Evolutionary conservation across 2,113 vertebrate species (phyloP).

Genomic region (Chlamydotis undulata): DNA sequence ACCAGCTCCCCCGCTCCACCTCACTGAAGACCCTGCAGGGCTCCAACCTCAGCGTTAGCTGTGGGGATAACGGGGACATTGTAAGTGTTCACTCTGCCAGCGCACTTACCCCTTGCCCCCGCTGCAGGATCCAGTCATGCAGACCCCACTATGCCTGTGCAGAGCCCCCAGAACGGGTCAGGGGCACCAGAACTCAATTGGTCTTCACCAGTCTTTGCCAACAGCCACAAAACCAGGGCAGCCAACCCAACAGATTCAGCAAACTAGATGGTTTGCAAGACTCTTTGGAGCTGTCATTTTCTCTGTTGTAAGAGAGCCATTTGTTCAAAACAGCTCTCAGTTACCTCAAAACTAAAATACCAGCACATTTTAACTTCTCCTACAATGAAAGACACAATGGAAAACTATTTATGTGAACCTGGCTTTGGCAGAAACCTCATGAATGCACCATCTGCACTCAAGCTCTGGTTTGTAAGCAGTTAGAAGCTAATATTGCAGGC

Average conservation of each 20-base stretch:
- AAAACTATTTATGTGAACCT: background rate
- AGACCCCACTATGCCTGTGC: background rate
- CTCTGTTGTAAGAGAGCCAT: background rate
- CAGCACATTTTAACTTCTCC: background rate
- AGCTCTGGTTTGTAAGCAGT: background rate
- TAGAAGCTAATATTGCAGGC: background rate
- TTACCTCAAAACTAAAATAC: background rate
- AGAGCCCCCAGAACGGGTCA: background rate
- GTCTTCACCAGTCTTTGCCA: accelerated
- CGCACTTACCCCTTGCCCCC: background rate
- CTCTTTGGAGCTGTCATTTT: background rate
- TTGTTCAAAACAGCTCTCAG: background rate
- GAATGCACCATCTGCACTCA: background rate
- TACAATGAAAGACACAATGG: background rate
- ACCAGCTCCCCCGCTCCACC: conserved; percentile 68
- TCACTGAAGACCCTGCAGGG: conserved; percentile 86
- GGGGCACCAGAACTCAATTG: background rate
- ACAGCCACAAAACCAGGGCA: background rate
- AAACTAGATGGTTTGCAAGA: background rate
- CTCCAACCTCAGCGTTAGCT: conserved; percentile 81
- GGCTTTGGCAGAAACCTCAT: background rate
- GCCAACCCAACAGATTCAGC: background rate
- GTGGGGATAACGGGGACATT: conserved; percentile 73
- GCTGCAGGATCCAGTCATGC: background rate
- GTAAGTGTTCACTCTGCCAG: conserved; percentile 72